Base-by-base conservation (phyloP, 2,797 vertebrate species). In the Molossus molossus region DNA sequence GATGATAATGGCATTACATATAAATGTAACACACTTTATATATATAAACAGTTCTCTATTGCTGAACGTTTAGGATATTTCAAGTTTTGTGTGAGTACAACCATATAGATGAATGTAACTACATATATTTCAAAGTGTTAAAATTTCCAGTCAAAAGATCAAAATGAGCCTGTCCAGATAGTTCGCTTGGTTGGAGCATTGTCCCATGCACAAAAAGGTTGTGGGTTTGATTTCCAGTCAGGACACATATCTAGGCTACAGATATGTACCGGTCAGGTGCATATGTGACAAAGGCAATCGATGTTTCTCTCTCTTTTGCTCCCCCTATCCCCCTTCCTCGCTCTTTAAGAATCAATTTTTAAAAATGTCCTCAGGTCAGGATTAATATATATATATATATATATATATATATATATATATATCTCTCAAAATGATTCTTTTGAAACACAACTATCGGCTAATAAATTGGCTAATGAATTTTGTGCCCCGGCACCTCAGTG, bases 91-190 rank as follows among this genome's bases (percentile, higher is more conserved):
- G 55, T 55, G 23, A 82, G 9, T 75, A 45, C 0, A 55, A 87
- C 18, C 9, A 48, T 50, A 29, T 0, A 72, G 17, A 27, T n/a
- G 21, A 69, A 1, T 70, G 1, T 83, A 67, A 67, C 1, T 20
- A 75, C 50, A 57, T n/a, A 15, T 23, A 58, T 92, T 83, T 86
- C 33, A 79, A 96, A 92, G 27, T 57, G 27, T 53, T 79, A 82
- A 20, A 13, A 82, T 85, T 70, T 91, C 58, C 53, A 67, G 9
- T 40, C 21, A 50, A 73, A 95, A 95, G 11, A 67, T 79, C 69
- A 69, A 58, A 85, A 60, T 11, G 50, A 53, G 50, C 50, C 50
- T 53, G 50, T 9, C 9, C 12, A 13, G 50, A 53, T 12, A 13
- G 50, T 13, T 53, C 50, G 12, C 10, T 53, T 53, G 50, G 9